Evolutionary conservation across 2,797 vertebrate genomes (phyloP).

Genomic region (Rousettus madagascariensis): DNA sequence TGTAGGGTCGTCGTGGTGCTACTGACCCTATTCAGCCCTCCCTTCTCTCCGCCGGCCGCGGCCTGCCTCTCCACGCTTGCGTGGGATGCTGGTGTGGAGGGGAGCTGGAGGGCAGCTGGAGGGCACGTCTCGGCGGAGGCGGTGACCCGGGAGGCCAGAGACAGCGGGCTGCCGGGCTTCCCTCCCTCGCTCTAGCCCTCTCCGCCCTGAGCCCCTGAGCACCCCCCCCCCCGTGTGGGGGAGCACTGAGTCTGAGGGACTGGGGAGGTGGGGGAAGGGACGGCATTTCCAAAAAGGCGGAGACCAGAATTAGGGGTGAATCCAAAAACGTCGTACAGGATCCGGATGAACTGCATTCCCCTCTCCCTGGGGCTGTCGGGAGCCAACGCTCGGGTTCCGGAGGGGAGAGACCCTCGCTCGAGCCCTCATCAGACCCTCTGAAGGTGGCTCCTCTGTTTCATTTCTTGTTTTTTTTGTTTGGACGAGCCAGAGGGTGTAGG

Average conservation of each 20-base stretch:
- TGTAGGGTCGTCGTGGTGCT: slow-evolving; percentile 67
- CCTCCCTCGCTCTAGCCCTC: background rate
- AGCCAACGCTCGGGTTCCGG: background rate
- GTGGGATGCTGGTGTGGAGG: background rate
- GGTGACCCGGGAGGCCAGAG: background rate
- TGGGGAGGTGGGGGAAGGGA: background rate
- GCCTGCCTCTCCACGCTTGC: slow-evolving; percentile 70
- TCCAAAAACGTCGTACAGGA: background rate
- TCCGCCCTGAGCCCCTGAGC: background rate
- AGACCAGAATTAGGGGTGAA: background rate
- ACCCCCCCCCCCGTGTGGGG: background rate
- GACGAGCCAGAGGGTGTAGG: background rate
- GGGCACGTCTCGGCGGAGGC: too few relatives aligned
- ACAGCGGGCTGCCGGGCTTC: background rate
- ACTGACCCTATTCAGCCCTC: slow-evolving; percentile 71
- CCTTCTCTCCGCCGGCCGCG: slow-evolving; percentile 12
- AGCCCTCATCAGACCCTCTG: background rate
- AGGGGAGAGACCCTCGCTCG: background rate
- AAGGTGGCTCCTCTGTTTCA: background rate
- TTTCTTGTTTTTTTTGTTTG: background rate
- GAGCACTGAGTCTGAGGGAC: background rate
- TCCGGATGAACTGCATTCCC: background rate
- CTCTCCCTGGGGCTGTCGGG: too few relatives aligned
- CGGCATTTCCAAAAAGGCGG: background rate
- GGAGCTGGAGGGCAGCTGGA: too few relatives aligned